A percentile compares a stretch with the other conserved stretches of the same genome.
phyloP scores from a whole-genome alignment of 2,113 vertebrate species.

The Ageneiosus marmoratus region DNA sequence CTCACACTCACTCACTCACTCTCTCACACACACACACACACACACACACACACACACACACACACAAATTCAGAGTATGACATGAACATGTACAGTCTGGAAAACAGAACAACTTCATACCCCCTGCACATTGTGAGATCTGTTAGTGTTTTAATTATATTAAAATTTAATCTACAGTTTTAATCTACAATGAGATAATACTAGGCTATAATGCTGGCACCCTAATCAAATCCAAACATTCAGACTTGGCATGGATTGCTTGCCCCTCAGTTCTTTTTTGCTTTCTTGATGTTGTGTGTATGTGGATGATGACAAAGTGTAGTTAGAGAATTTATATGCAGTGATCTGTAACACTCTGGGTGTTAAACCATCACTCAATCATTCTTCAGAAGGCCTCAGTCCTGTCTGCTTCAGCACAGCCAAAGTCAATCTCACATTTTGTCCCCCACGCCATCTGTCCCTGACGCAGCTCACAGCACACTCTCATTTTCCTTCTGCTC shows the following conservation, averaged over 20 bases:
- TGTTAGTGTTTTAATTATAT: neutral
- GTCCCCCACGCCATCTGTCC: slow-evolving; percentile 15
- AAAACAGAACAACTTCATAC: neutral
- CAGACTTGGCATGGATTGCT: neutral
- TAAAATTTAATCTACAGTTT: neutral
- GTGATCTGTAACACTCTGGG: slow-evolving; percentile 12
- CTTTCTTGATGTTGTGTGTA: neutral
- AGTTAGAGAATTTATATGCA: neutral
- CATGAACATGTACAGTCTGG: neutral
- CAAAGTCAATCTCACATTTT: slow-evolving; percentile 13
- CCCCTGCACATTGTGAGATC: neutral
- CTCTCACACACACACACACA: neutral
- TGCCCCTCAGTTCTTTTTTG: neutral
- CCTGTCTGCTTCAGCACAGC: neutral
- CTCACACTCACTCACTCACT: too few species aligned
- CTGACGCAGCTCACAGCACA: neutral
- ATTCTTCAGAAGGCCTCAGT: neutral
- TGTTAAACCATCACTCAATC: slow-evolving; percentile 24
- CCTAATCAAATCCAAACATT: neutral
- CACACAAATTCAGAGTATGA: neutral
- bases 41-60: neutral
- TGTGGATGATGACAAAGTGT: neutral
- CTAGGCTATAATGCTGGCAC: neutral
- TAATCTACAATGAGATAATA: neutral
- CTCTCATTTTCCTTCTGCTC: slow-evolving; percentile 8